Base-by-base conservation (phyloP, 2,888 invertebrate species). In the Mellilla xanthometata region DNA sequence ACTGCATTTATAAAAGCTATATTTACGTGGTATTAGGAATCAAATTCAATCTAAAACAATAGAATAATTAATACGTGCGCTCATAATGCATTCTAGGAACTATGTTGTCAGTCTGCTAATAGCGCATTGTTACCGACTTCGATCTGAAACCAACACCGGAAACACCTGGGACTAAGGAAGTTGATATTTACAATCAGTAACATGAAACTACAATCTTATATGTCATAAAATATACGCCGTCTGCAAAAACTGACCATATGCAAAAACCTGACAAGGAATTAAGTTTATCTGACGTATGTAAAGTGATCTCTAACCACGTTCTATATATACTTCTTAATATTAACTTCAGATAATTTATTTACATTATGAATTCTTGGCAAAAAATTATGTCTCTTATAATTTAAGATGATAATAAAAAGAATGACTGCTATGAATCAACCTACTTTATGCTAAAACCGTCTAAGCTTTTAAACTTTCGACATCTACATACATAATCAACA, bases 101-200 rank as follows among this genome's bases (percentile, higher is more conserved):
- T 3, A 19, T 6, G 6, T 19, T 19, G 15, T 19, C 15, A 19
- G 15, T 19, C 15, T 5, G 15, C 4, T 19, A 19, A 19, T 1
- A 5, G 15, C 15, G 6, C 6, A 19, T 19, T 19, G 15, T 19
- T 19, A 19, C 4, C 15, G 6, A n/a, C n/a, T 43, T 31, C 33
- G 42, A 53, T 53, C 56, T 54, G 54, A 51, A 49, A 54, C 56
- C 51, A 41, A 47, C 38, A 48, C 54, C 53, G 58, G 59, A 61
- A 52, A 41, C 58, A 56, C 47, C 52, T 48, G 52, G 44, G 3
- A 24, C n/a, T 7, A 24, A n/a, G 24, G 8, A 24, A 2, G 48
- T 52, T 24, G 49, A 39, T 39, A 43, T 51, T 54, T 41, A 43
- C 48, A 54, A 52, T 42, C 39, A 42, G 49, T 41, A 53, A 39